phyloP scores from a whole-genome alignment of 2,113 vertebrate genomes.

The Nyctibius bracteatus region DNA sequence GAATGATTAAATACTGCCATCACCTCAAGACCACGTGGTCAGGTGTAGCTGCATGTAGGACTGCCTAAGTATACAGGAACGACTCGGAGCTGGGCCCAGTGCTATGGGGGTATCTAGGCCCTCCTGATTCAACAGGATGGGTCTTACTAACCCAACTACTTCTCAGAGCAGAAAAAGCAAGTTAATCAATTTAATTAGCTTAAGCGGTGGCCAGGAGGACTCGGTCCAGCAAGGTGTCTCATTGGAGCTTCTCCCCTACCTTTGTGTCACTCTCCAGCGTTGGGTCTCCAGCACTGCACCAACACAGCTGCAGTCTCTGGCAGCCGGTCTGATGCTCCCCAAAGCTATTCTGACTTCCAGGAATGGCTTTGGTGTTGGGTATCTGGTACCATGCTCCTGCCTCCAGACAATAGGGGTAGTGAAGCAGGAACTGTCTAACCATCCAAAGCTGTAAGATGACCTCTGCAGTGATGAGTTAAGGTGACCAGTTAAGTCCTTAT shows the following conservation, averaged over 20 bases:
- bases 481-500: not conserved
- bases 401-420: not conserved
- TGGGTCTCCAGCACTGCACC: not conserved
- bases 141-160: not conserved
- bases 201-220: not conserved
- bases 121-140: not conserved
- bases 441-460: not conserved
- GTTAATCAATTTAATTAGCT: not conserved
- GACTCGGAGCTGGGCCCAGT: not conserved
- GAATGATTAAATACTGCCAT: not conserved
- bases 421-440: not conserved
- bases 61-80: not conserved
- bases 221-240: not conserved
- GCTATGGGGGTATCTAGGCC: not conserved
- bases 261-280: not conserved
- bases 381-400: not conserved
- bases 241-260: not conserved
- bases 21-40: not conserved
- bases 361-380: not conserved
- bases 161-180: not conserved
- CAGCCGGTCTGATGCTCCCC: not conserved
- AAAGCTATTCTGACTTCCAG: not conserved
- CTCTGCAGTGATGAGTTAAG: not conserved
- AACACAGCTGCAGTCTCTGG: not conserved
- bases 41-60: not conserved